These are phyloP conservation scores for Amblyjoppa fuscipennis DNA, from an alignment of 2,888 invertebrate species.

Conservation along the genomic window DNA sequence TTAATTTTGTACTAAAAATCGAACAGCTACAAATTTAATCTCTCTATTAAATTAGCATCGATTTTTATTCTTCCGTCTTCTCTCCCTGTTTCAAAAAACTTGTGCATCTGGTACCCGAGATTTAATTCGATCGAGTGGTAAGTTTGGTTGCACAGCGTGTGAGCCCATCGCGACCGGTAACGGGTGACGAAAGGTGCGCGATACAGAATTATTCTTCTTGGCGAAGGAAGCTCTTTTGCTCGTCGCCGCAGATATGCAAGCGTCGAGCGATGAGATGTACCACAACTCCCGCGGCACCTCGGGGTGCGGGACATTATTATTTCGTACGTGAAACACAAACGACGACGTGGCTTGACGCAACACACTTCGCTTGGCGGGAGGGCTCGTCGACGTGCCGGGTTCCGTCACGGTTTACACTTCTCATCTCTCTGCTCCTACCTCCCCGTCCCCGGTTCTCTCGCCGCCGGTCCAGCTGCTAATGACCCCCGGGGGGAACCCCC, in stretches of 20 bases:
- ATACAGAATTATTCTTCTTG: constrained; percentile 25
- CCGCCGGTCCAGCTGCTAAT: constrained; percentile 66
- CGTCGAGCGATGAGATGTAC: constrained; percentile 28
- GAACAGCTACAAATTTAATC: background rate
- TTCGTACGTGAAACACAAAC: constrained; percentile 50
- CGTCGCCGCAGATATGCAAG: background rate
- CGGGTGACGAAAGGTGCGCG: constrained; percentile 69
- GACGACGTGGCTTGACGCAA: constrained; percentile 33
- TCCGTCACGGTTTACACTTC: constrained; percentile 64
- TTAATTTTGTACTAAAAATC: background rate
- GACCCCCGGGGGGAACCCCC: constrained; percentile 40
- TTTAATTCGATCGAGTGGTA: constrained; percentile 70
- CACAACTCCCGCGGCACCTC: constrained; percentile 12
- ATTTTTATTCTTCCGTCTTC: background rate
- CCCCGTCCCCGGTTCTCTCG: constrained; percentile 37
- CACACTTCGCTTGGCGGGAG: constrained; percentile 62
- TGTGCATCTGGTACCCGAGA: constrained; percentile 36
- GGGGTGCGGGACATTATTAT: constrained; percentile 35
- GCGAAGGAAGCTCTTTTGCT: constrained; percentile 1
- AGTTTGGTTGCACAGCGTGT: constrained; percentile 75
- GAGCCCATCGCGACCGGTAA: constrained; percentile 73
- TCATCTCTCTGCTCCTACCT: constrained; percentile 56
- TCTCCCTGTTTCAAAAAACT: background rate
- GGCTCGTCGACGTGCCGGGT: constrained; percentile 56
- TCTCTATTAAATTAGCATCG: background rate